These are phyloP conservation scores for Carposina sasakii DNA, from an alignment of 1,140 invertebrate genomes.

Conservation along the genomic window DNA sequence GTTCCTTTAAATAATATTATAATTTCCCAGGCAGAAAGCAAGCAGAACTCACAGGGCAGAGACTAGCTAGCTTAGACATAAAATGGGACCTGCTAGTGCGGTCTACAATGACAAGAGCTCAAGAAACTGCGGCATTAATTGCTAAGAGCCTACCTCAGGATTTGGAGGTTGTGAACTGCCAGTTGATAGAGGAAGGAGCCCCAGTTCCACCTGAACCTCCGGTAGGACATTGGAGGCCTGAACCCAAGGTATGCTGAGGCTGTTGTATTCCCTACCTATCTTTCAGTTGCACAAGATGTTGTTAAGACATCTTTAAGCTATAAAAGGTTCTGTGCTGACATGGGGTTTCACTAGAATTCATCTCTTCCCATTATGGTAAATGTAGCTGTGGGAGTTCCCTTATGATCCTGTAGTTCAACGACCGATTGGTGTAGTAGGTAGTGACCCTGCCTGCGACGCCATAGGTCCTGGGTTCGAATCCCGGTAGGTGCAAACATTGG, in stretches of 20 bases:
- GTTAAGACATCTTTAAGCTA: background rate
- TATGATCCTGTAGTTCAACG: background rate
- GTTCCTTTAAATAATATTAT: no score
- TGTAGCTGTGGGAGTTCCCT: background rate
- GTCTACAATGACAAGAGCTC: conserved; percentile 95
- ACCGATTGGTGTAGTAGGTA: background rate
- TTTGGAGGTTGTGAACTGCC: conserved; percentile 75
- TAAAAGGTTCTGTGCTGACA: background rate
- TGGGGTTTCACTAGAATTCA: background rate
- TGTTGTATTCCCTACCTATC: background rate
- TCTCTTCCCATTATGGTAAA: background rate
- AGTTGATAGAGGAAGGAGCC: conserved; percentile 93
- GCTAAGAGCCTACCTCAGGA: conserved; percentile 76
- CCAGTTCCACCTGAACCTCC: conserved; percentile 96
- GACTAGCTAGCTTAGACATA: conserved; percentile 82
- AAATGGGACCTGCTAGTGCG: conserved; percentile 85
- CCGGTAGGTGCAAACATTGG: no score
- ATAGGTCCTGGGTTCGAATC: no score
- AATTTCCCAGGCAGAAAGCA: conserved; percentile 83
- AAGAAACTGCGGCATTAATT: conserved; percentile 92
- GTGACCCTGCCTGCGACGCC: no score
- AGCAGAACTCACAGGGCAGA: conserved; percentile 85
- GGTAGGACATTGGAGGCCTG: conserved; percentile 88
- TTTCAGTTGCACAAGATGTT: background rate
- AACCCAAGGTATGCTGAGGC: conserved; percentile 48